These are phyloP conservation scores for Hemicentrotus pulcherrimus DNA, from an alignment of 35 echinoderm and acorn worm genomes.

Conservation along the genomic window DNA sequence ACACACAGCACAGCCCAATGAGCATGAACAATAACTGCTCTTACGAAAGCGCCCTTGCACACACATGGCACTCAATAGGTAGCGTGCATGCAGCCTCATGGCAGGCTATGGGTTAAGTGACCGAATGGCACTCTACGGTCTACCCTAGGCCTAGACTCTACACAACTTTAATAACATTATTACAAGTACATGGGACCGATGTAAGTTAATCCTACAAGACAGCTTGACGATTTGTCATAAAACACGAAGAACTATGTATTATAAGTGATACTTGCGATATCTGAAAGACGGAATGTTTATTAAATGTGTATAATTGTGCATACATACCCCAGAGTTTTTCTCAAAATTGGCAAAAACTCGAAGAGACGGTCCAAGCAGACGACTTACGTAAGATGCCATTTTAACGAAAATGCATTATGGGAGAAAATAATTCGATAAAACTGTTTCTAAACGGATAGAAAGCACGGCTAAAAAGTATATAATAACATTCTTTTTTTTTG, in stretches of 20 bases:
- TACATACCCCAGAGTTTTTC: neutral
- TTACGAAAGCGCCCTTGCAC: too few species aligned
- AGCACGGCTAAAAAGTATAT: neutral
- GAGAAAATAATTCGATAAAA: neutral
- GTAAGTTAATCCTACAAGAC: too few species aligned
- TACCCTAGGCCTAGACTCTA: too few species aligned
- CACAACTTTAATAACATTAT: neutral
- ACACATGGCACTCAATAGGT: too few species aligned
- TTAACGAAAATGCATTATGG: constrained; percentile 15
- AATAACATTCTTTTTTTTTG: neutral
- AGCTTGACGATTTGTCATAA: too few species aligned
- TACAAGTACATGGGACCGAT: neutral
- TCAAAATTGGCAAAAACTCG: neutral
- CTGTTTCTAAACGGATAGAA: neutral
- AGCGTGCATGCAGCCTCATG: too few species aligned
- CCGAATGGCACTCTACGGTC: too few species aligned
- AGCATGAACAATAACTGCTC: too few species aligned
- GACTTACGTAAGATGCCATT: constrained; percentile 51
- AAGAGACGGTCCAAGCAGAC: constrained; percentile 24
- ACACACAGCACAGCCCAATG: too few species aligned
- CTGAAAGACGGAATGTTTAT: neutral
- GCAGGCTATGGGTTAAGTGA: too few species aligned
- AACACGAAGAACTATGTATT: too few species aligned
- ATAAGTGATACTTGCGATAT: too few species aligned
- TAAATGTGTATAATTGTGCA: neutral